Evolutionary conservation across 2,888 invertebrate species (phyloP).

Genomic region (Nipponacmea schrenckii): DNA sequence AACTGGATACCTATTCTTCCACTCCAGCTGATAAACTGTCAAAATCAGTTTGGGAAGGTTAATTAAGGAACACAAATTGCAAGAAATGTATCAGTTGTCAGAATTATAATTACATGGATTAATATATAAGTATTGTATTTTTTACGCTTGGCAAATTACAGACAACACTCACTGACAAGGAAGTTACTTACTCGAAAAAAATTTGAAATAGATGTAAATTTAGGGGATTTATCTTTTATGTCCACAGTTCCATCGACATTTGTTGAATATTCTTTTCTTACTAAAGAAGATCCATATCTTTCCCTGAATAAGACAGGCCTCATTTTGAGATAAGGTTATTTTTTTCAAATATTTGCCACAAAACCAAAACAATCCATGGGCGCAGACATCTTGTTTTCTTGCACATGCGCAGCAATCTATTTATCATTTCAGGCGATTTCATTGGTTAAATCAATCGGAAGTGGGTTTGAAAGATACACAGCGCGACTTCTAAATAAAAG

Average conservation of each 20-base stretch:
- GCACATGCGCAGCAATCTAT: constrained; percentile 10
- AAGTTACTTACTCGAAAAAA: constrained; percentile 31
- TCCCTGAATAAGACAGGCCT: constrained; percentile 19
- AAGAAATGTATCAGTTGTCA: too few relatives aligned
- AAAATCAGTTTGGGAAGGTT: too few relatives aligned
- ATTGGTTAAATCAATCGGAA: neutral
- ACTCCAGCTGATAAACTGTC: too few relatives aligned
- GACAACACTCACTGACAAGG: too few relatives aligned
- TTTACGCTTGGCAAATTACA: too few relatives aligned
- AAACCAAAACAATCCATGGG: constrained; percentile 1
- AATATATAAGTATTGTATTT: too few relatives aligned
- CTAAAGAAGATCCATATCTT: constrained; percentile 32
- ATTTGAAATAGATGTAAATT: constrained; percentile 33
- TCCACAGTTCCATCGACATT: constrained; percentile 21
- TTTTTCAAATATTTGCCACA: neutral
- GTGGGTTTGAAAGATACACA: neutral
- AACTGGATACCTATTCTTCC: too few relatives aligned
- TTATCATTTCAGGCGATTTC: neutral
- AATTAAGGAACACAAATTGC: too few relatives aligned
- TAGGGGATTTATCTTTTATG: constrained; percentile 29
- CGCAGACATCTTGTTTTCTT: constrained; percentile 16
- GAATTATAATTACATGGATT: too few relatives aligned
- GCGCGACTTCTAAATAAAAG: neutral
- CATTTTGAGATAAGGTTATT: neutral
- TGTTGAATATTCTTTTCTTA: constrained; percentile 32